Percentiles rank a stretch among this genome's conserved stretches.
phyloP scores from a whole-genome alignment of 2,113 vertebrate species.

The Burhinus bistriatus region DNA sequence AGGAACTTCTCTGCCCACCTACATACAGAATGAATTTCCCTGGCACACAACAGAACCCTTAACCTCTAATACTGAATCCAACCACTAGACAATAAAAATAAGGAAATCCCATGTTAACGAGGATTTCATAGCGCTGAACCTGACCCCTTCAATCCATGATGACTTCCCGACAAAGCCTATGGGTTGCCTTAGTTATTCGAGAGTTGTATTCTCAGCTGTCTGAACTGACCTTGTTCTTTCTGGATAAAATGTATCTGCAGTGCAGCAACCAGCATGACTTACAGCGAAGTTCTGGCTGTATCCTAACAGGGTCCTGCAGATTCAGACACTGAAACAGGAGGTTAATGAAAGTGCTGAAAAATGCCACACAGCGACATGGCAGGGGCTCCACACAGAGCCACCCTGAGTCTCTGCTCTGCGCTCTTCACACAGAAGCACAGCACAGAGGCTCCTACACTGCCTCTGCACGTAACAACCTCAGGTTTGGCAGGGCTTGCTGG shows the following conservation, averaged over 20 bases:
- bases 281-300: accelerated
- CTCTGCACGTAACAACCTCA: background rate
- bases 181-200: background rate
- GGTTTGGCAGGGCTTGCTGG: background rate
- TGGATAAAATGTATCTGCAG: background rate
- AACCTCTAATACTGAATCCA: background rate
- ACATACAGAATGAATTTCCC: background rate
- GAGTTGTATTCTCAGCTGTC: background rate
- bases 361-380: too few relatives aligned
- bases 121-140: background rate
- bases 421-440: background rate
- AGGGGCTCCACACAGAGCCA: background rate
- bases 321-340: background rate
- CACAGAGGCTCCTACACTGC: background rate
- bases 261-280: background rate
- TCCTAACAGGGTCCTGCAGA: background rate
- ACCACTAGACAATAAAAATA: background rate
- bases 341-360: background rate
- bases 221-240: background rate
- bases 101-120: background rate
- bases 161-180: background rate
- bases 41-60: background rate
- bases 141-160: background rate
- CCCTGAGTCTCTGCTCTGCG: background rate
- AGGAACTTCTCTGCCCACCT: background rate